Base-by-base conservation (phyloP, 2,797 vertebrate genomes). In the Masticophis lateralis region DNA sequence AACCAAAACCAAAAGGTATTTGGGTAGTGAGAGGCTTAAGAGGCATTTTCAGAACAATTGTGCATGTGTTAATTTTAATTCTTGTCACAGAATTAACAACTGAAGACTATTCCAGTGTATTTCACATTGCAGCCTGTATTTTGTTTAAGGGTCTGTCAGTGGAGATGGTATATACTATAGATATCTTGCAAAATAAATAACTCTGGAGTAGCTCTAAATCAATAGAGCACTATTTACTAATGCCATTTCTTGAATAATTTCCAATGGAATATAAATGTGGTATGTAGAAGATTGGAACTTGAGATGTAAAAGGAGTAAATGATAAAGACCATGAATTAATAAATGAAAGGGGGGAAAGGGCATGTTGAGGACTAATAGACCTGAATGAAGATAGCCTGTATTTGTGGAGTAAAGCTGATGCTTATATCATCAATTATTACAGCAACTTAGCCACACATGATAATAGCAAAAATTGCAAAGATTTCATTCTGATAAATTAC, bases 1-100 rank as follows among this genome's bases (percentile, higher is more conserved):
- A 93, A 61, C 60, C 92, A 93, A 91, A 96, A 94, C 91, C 94
- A 96, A 95, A 91, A 95, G 93, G 88, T 93, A 94, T 87, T 94
- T 88, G 93, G 90, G 92, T 88, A 92, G 86, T 32, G 79, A 86
- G 53, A 90, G n/a, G 12, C 56, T 1, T 18, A 69, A 90, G 90
- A 61, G 43, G 5, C 3, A 93, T 88, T 74, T 88, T 69, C 51
- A 79, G 37, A 51, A 25, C 37, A 92, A 79, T 28, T 25, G 43
- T 92, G 9, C 79, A 43, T 47, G 43, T 28, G 14, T 25, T 37
- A n/a, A 89, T 57, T 27, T 25, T 22, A 47, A 25, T 20, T 51
- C 37, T 66, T 5, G 37, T 92, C 37, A 51, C 37, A 83, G 37
- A 25, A 83, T 83, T 47, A 83, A 83, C 74, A 79, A 43, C 3